Evolutionary conservation across 1,140 invertebrate genomes (phyloP).

Genomic region (Amphibalanus amphitrite): DNA sequence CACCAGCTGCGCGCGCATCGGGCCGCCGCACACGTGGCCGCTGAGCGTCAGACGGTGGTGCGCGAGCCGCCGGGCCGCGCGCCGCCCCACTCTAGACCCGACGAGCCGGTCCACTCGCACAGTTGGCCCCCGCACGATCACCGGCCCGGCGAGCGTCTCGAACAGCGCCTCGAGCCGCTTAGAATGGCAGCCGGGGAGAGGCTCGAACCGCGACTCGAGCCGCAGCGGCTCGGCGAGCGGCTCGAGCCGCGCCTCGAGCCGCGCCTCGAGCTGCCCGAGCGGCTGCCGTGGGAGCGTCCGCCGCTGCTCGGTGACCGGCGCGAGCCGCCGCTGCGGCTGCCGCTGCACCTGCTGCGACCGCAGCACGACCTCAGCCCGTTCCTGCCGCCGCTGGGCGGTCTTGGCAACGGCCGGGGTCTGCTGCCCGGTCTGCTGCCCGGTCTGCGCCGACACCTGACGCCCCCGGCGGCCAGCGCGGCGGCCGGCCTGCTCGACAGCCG

Average conservation of each 20-base stretch:
- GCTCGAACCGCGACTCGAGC: too few species aligned
- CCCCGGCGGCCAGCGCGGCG: too few species aligned
- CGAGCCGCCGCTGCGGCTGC: neutral
- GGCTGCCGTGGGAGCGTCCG: neutral
- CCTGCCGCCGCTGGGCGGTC: neutral
- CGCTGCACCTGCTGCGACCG: too few species aligned
- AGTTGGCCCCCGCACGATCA: neutral
- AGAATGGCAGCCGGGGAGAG: too few species aligned
- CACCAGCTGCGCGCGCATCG: neutral
- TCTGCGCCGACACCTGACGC: neutral
- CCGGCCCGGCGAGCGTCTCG: too few species aligned
- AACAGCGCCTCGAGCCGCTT: too few species aligned
- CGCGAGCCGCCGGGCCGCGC: too few species aligned
- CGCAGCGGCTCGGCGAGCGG: too few species aligned
- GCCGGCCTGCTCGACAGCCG: neutral
- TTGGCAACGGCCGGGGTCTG: neutral
- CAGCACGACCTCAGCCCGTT: neutral
- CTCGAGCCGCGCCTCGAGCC: too few species aligned
- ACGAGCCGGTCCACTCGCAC: neutral
- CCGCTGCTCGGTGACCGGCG: neutral
- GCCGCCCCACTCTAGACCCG: too few species aligned
- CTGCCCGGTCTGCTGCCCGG: neutral
- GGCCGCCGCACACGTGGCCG: neutral
- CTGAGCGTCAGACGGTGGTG: neutral
- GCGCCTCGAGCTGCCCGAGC: too few species aligned